Conservation (phyloP, 2,888 invertebrate genomes). For the Lepidochitona cinerea region DNA sequence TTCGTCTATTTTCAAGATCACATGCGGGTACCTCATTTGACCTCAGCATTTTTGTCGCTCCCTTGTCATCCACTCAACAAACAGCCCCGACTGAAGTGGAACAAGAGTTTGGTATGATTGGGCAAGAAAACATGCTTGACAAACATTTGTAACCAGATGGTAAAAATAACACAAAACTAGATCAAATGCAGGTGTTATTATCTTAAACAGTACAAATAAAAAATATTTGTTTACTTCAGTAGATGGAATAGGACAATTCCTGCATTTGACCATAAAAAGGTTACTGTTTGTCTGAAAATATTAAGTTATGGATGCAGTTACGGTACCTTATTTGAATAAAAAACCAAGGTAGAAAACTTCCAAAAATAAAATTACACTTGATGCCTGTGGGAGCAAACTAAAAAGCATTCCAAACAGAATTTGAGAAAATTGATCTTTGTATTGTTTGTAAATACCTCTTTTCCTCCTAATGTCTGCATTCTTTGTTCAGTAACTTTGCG, state of each 20-base stretch:
- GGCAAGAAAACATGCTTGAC: neutral
- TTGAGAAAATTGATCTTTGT: too few relatives aligned
- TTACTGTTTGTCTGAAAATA: neutral
- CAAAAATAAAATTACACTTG: too few relatives aligned
- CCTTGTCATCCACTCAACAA: conserved; percentile 4
- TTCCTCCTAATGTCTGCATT: conserved; percentile 77
- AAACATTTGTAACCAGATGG: neutral
- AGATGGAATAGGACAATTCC: neutral
- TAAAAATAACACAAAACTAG: neutral
- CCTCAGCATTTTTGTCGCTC: conserved; percentile 1
- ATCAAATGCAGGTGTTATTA: neutral
- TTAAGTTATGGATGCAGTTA: too few relatives aligned
- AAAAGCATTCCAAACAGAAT: too few relatives aligned
- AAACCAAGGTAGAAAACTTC: too few relatives aligned
- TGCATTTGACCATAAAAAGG: neutral
- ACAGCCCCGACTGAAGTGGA: conserved; percentile 2
- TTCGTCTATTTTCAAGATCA: neutral
- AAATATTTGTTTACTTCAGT: neutral
- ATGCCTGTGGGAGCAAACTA: too few relatives aligned
- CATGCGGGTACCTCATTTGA: conserved; percentile 3
- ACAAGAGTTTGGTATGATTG: conserved; percentile 4
- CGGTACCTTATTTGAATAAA: too few relatives aligned
- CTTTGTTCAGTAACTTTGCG: conserved; percentile 76
- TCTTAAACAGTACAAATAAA: neutral
- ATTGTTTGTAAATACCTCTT: conserved; percentile 88